These are phyloP conservation scores for Hydraecia micacea DNA, from an alignment of 2,888 invertebrate species.

Conservation along the genomic window DNA sequence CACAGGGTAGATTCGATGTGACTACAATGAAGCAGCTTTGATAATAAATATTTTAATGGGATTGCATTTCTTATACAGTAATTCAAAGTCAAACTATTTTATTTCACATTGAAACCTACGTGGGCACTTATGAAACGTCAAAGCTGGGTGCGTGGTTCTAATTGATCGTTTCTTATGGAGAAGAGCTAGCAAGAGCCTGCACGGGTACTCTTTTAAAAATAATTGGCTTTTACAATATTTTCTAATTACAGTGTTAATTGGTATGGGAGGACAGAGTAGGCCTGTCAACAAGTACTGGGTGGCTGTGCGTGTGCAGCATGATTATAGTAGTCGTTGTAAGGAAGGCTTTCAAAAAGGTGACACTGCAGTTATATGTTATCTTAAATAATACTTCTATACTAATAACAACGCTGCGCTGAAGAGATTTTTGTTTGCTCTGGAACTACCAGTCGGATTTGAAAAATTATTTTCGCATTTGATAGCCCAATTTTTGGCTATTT, in stretches of 20 bases:
- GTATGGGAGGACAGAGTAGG: not conserved
- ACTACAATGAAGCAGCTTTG: constrained; percentile 9
- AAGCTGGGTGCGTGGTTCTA: not conserved
- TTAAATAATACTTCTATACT: too few relatives aligned
- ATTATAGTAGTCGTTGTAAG: not conserved
- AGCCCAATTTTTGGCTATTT: too few relatives aligned
- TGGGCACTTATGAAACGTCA: not conserved
- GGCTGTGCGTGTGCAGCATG: not conserved
- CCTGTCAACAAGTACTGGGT: not conserved
- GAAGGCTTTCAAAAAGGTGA: not conserved
- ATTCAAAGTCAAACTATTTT: not conserved
- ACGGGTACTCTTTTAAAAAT: not conserved
- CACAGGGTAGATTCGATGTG: constrained; percentile 6
- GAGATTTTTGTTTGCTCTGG: too few relatives aligned
- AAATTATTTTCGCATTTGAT: too few relatives aligned
- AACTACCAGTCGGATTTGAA: too few relatives aligned
- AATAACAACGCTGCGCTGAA: too few relatives aligned
- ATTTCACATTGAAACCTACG: not conserved
- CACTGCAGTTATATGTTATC: not conserved
- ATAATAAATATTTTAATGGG: not conserved
- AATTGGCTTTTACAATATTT: not conserved
- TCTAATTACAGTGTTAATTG: not conserved
- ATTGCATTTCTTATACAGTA: not conserved
- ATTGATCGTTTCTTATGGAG: too few relatives aligned
- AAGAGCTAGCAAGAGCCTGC: not conserved